Evolutionary conservation across 2,888 invertebrate species (phyloP), one percentile per base, ranked within the genome.

Genomic region (Ischnus inquisitorius): DNA sequence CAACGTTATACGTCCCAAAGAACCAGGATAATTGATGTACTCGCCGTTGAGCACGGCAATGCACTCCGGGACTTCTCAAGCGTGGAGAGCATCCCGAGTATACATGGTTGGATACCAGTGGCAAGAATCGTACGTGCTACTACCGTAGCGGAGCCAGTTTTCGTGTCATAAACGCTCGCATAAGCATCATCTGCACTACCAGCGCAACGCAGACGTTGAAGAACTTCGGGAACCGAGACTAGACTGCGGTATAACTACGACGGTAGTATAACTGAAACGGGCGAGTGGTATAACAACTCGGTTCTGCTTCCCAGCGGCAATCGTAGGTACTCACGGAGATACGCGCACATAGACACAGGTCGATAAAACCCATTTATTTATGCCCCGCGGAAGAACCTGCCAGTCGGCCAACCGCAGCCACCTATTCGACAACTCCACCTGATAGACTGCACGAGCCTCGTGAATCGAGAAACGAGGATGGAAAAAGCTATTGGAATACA

Each of bases 321-420:
- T 68, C 41, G 25, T 43, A 28, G 41, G 19, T 41, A 54, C 22
- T 22, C 34, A 39, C 54, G 51, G 43, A n/a, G n/a, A 79, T 16
- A 57, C 16, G 57, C 12, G 19, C 8, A 46, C 64, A 71, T 43
- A 25, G 43, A 46, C 16, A 46, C 64, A 65, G 84, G 65, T 84
- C 84, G 84, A 84, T 84, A 82, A 84, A 84, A 84, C 81, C 79
- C 78, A 84, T 82, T 84, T 84, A 84, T 84, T 84, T 82, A 84
- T 84, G 79, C 79, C 81, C 72, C 43, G 74, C 78, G 75, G 78
- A 81, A 81, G 81, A 84, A 84, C 81, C 84, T 84, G 84, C 75
- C 81, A 84, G 81, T 82, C 79, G 79, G 81, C 54, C 81, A 64
- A 78, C 78, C 84, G 81, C 81, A 69, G 68, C 74, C 78, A 69